These are phyloP conservation scores for Spea multiplicata DNA, from an alignment of 2,113 vertebrate species.

Conservation along the genomic window DNA sequence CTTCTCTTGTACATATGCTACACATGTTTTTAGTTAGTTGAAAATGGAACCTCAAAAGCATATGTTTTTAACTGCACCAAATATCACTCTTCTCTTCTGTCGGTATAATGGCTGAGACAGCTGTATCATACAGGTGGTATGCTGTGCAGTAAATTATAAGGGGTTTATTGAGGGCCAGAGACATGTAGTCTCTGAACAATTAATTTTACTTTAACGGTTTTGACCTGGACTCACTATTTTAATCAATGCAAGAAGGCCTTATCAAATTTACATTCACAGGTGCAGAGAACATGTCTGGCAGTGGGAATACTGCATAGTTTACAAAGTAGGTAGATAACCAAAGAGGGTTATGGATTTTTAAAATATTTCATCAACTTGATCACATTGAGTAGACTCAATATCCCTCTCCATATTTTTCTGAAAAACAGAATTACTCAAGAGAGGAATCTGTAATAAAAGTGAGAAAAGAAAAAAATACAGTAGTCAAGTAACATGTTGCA, in stretches of 20 bases:
- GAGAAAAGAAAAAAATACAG: too few species aligned
- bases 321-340: slow-evolving; percentile 21
- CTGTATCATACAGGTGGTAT: slow-evolving; percentile 58
- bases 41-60: slow-evolving; percentile 56
- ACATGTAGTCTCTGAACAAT: slow-evolving; percentile 59
- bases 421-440: too few species aligned
- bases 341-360: slow-evolving; percentile 5
- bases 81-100: slow-evolving; percentile 53
- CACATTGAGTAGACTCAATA: too few species aligned
- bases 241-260: slow-evolving; percentile 60
- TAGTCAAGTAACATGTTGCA: too few species aligned
- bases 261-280: slow-evolving; percentile 60
- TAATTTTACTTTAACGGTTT: slow-evolving; percentile 59
- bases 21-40: slow-evolving; percentile 60
- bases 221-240: slow-evolving; percentile 58
- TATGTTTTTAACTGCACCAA: slow-evolving; percentile 54
- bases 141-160: slow-evolving; percentile 54
- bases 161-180: slow-evolving; percentile 60
- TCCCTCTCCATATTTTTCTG: too few species aligned
- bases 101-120: slow-evolving; percentile 56
- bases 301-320: slow-evolving; percentile 9
- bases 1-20: slow-evolving; percentile 28
- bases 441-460: too few species aligned
- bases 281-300: slow-evolving; percentile 52
- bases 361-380: slow-evolving; percentile 38